A percentile compares a stretch with the other conserved stretches of the same genome.
Evolutionary conservation across 2,797 vertebrate genomes (phyloP).

Genomic region (Halcyon chelicuti): DNA sequence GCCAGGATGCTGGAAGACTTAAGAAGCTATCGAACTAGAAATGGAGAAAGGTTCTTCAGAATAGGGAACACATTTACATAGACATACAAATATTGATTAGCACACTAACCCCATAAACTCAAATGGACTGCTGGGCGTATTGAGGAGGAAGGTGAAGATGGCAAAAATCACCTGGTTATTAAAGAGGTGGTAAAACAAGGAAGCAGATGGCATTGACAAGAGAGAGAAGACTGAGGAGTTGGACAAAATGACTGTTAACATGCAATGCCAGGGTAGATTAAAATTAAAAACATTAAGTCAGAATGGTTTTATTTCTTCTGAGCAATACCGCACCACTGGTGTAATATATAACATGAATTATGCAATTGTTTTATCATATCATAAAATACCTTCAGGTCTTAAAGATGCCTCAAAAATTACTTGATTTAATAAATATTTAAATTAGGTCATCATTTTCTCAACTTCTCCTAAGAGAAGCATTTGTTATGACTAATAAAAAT

Average conservation of each 20-base stretch:
- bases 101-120: slow-evolving; percentile 10
- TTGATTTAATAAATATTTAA: slow-evolving; percentile 33
- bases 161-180: slow-evolving; percentile 30
- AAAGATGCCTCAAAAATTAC: slow-evolving; percentile 4
- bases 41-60: background rate
- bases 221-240: background rate
- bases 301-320: slow-evolving; percentile 29
- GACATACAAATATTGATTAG: background rate
- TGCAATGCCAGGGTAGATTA: background rate
- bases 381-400: slow-evolving; percentile 11
- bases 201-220: slow-evolving; percentile 33
- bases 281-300: background rate
- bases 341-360: slow-evolving; percentile 12
- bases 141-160: background rate
- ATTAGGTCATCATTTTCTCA: background rate
- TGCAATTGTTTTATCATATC: background rate
- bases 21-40: background rate
- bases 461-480: background rate
- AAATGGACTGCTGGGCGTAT: background rate
- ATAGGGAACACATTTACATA: background rate
- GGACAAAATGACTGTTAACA: background rate
- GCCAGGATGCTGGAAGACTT: background rate
- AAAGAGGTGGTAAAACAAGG: slow-evolving; percentile 4
- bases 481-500: background rate
- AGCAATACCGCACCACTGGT: background rate